Conservation (phyloP, 2,113 vertebrate species). For the Semicossyphus pulcher region DNA sequence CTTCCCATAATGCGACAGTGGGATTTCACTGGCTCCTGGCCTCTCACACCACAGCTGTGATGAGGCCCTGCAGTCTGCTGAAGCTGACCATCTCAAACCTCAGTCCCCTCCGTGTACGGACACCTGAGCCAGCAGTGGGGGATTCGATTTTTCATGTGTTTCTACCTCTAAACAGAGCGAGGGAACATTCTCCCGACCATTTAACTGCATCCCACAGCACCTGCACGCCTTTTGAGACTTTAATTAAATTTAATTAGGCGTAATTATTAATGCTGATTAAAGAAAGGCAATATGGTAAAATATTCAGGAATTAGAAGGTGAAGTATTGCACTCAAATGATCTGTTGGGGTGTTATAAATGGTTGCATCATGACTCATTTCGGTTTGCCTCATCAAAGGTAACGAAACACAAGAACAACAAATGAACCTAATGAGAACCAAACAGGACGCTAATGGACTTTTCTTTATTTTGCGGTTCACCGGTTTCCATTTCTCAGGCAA, state of each 20-base stretch:
- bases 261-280: conserved; percentile 15
- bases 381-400: conserved; percentile 1
- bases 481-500: not conserved
- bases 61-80: not conserved
- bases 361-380: conserved; percentile 2
- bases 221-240: not conserved
- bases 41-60: not conserved
- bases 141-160: not conserved
- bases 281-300: not conserved
- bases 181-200: not conserved
- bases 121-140: not conserved
- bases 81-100: no score
- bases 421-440: conserved; percentile 5
- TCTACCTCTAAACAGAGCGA: not conserved
- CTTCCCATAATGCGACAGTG: not conserved
- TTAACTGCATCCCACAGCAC: not conserved
- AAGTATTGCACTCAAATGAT: conserved; percentile 19
- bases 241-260: conserved; percentile 1
- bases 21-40: not conserved
- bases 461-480: not conserved
- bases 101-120: not conserved
- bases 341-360: conserved; percentile 2
- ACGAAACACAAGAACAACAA: not conserved
- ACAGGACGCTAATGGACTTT: not conserved
- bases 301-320: not conserved